phyloP scores from a whole-genome alignment of 2,113 vertebrate genomes.

The Tragelaphus scriptus region DNA sequence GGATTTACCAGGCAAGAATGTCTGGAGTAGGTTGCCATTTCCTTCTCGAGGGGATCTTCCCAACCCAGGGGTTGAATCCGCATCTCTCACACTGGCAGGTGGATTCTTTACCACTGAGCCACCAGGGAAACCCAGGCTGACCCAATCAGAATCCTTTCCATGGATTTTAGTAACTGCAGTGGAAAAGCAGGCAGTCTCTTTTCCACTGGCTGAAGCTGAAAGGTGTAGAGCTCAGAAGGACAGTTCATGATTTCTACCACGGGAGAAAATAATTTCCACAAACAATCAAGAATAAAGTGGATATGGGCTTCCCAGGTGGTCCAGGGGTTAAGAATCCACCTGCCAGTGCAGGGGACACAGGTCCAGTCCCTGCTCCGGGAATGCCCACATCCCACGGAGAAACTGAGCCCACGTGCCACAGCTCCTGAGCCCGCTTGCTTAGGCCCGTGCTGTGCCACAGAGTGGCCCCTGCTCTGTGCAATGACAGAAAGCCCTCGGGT shows the following conservation, averaged over 20 bases:
- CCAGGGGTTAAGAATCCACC: not conserved
- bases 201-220: not conserved
- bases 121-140: not conserved
- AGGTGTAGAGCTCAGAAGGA: not conserved
- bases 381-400: not conserved
- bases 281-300: not conserved
- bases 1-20: not conserved
- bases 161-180: not conserved
- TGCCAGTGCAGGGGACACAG: not conserved
- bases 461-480: not conserved
- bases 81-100: not conserved
- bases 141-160: not conserved
- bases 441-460: accelerated
- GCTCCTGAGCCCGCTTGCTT: not conserved
- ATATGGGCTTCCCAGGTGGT: not conserved
- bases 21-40: not conserved
- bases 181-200: not conserved
- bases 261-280: not conserved
- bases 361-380: not conserved
- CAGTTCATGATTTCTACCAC: not conserved
- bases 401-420: not conserved
- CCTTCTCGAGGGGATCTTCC: not conserved
- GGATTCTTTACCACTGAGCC: not conserved
- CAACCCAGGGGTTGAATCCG: not conserved
- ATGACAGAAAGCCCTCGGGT: not conserved